phyloP scores from a whole-genome alignment of 2,888 invertebrate genomes.

The Drosophila yooni region DNA sequence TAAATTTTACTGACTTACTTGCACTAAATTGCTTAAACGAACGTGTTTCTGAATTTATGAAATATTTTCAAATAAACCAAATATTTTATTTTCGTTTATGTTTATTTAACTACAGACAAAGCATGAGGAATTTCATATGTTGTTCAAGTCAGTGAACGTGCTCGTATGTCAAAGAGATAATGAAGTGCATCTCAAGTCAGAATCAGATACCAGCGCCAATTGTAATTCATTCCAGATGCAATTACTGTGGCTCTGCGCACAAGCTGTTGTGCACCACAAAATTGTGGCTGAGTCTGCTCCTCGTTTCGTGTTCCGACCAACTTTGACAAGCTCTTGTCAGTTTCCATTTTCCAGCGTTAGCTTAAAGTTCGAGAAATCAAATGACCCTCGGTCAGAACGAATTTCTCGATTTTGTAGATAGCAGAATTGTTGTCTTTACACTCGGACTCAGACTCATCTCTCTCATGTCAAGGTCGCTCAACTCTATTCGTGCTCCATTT shows the following conservation, averaged over 20 bases:
- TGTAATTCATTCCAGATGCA: background rate
- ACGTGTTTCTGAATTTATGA: background rate
- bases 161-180: background rate
- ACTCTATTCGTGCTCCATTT: constrained; percentile 13
- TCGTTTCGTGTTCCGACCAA: background rate
- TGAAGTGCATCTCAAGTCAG: background rate
- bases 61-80: background rate
- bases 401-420: constrained; percentile 14
- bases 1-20: background rate
- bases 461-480: constrained; percentile 4
- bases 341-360: background rate
- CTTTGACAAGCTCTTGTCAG: background rate
- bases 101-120: background rate
- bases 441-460: constrained; percentile 8
- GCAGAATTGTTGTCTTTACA: constrained; percentile 3
- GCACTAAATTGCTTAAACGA: background rate
- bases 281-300: background rate
- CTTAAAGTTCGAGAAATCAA: constrained; percentile 1
- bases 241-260: background rate
- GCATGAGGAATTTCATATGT: too few relatives aligned
- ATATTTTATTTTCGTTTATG: background rate
- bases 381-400: constrained; percentile 8
- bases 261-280: background rate
- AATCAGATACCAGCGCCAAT: background rate
- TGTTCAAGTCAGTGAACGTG: too few relatives aligned